Base-by-base conservation (phyloP, 2,113 vertebrate genomes). In the Phrynosoma blainvillii region DNA sequence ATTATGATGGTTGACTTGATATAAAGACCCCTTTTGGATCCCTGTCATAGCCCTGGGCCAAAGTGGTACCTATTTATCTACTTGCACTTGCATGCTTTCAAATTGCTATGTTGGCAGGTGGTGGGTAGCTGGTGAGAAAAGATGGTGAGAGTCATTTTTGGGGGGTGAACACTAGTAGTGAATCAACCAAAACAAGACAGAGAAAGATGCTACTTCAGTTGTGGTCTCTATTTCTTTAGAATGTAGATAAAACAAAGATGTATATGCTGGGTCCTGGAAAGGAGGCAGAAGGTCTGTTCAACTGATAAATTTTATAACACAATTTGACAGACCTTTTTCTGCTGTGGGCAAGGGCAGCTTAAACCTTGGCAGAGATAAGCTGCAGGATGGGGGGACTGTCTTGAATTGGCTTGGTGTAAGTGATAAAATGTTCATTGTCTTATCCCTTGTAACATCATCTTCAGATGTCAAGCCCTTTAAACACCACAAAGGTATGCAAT, bases 321-420 rank as follows among this genome's bases (percentile, higher is more conserved):
- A 91, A 79, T 93, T 93, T 92, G 92, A 94, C 89, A 95, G 83
- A 30, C 77, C 94, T 94, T 87, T 89, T 95, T 93, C 93, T 95
- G 90, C 95, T 96, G 13, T 76, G 11, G 95, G 94, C 94, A 97
- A 97, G 94, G 96, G 56, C 92, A 96, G 87, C 92, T 93, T 89
- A 90, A 95, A 88, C 88, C 92, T 91, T 91, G 84, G 27, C 74
- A 88, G 25, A 93, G 88, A 92, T 93, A 97, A 93, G 4, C 86
- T 12, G 84, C 10, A 21, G 13, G 21, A 20, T 10, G 6, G 88
- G 79, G 88, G 79, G 92, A 92, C 88, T 20, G 86, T 91, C 85
- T 93, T 83, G 84, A 95, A 87, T 79, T 82, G 66, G 88, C 52
- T 87, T 89, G 87, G 85, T 81, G 88, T 85, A 90, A 93, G 71